Conservation (phyloP, 2,113 vertebrate species). For the Aegithalos caudatus region DNA sequence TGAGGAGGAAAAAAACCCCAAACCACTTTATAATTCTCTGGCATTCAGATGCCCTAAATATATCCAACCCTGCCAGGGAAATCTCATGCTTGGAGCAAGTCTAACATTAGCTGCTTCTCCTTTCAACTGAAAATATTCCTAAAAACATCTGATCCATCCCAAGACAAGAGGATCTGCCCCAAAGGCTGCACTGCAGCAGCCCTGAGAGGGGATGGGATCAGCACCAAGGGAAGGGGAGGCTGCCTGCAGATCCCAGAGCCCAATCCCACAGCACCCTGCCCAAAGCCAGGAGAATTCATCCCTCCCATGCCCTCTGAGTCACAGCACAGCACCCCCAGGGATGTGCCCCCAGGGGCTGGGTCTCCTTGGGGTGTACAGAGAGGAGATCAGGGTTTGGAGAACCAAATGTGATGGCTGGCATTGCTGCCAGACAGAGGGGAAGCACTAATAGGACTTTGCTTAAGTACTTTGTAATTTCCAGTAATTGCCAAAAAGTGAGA, state of each 20-base stretch:
- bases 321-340: accelerated
- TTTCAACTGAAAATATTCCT: not conserved
- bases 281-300: too few relatives aligned
- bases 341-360: not conserved
- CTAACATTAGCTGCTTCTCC: not conserved
- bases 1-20: not conserved
- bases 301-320: accelerated
- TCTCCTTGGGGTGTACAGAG: not conserved
- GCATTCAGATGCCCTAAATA: not conserved
- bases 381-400: too few relatives aligned
- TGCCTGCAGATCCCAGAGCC: accelerated
- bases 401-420: not conserved
- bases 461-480: too few relatives aligned
- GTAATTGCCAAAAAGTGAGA: not conserved
- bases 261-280: too few relatives aligned
- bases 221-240: not conserved
- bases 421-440: not conserved
- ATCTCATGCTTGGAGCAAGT: not conserved
- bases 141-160: not conserved
- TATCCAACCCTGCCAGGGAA: not conserved
- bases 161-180: not conserved
- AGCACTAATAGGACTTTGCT: accelerated
- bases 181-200: accelerated
- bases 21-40: not conserved
- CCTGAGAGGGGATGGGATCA: not conserved